Evolutionary conservation across 2,888 invertebrate genomes (phyloP), one percentile per base, ranked within the genome.

Genomic region (Thyatira batis): DNA sequence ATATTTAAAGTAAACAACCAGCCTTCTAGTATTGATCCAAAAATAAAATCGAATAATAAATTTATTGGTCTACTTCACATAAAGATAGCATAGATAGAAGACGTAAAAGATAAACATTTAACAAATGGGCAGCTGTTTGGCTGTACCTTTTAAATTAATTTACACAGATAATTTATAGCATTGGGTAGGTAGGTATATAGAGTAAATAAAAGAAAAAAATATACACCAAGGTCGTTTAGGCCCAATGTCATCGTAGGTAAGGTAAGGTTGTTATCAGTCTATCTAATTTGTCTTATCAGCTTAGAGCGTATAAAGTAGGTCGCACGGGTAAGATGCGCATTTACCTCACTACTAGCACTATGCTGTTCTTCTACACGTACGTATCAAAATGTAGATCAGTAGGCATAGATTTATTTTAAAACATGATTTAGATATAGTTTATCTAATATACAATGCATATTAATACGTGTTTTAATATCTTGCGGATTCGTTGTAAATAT

Each of bases 171-270:
- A 43, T 23, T 23, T 45, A 45, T 13, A 45, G 23, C 23, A 23
- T 4, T 6, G 23, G 25, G 23, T 46, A 46, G 25, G 11, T 21
- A 48, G 27, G n/a, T 20, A 28, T 17, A n/a, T 27, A 28, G 4
- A 17, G 28, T 45, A 45, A 21, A 23, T 17, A 48, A 2, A 10
- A 11, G 17, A 17, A 51, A 58, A 59, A 58, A 65, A 60, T 58
- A 53, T 58, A 52, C 54, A 50, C 63, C 83, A 89, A 88, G 89
- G 89, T 78, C 84, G 70, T 23, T 25, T 23, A 51, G 58, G 59
- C 63, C 76, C 89, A 90, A 89, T 88, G 89, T 84, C 90, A 86
- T 67, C 72, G 71, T 80, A 82, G 80, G 82, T 83, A 82, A 82
- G 80, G 82, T 83, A 82, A 79, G 69, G 67, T 67, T 73, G 71